phyloP scores from a whole-genome alignment of 92 coral and sea anemone genomes.

The Plumapathes pennacea region DNA sequence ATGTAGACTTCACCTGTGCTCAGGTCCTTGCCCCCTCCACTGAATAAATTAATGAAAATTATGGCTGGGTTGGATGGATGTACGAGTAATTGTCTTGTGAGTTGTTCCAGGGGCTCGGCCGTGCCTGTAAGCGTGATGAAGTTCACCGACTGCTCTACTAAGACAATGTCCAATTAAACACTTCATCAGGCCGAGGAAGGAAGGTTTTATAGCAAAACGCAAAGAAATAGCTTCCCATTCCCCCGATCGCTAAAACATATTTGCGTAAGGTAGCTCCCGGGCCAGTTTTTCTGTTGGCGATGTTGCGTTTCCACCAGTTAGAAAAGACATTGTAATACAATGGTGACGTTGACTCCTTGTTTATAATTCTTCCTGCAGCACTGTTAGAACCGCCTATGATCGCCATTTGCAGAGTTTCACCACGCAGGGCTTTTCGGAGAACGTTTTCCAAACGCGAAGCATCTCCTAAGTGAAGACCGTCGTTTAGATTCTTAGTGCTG shows the following conservation, averaged over 20 bases:
- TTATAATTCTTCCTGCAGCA: constrained; percentile 80
- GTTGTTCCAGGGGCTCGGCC: constrained; percentile 74
- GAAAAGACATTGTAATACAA: constrained; percentile 50
- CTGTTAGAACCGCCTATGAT: constrained; percentile 83
- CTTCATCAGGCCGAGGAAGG: constrained; percentile 32
- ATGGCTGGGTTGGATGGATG: constrained; percentile 68
- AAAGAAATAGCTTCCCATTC: constrained; percentile 74
- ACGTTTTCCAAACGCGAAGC: constrained; percentile 11
- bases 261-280: constrained; percentile 18
- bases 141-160: constrained; percentile 74
- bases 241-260: constrained; percentile 52
- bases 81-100: constrained; percentile 58
- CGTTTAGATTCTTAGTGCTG: no score
- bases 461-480: constrained; percentile 23
- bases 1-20: constrained; percentile 21
- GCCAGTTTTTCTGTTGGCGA: constrained; percentile 34
- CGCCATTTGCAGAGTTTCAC: constrained; percentile 45
- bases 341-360: constrained; percentile 45
- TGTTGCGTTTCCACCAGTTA: constrained; percentile 77
- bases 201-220: constrained; percentile 75
- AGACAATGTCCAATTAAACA: constrained; percentile 50
- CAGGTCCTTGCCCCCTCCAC: constrained; percentile 53
- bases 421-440: constrained; percentile 49
- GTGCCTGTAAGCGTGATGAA: constrained; percentile 36
- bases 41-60: constrained; percentile 61